A percentile compares a stretch with the other conserved stretches of the same genome.
Conservation (phyloP, 2,113 vertebrate genomes). For the Ailuropoda melanoleuca region DNA sequence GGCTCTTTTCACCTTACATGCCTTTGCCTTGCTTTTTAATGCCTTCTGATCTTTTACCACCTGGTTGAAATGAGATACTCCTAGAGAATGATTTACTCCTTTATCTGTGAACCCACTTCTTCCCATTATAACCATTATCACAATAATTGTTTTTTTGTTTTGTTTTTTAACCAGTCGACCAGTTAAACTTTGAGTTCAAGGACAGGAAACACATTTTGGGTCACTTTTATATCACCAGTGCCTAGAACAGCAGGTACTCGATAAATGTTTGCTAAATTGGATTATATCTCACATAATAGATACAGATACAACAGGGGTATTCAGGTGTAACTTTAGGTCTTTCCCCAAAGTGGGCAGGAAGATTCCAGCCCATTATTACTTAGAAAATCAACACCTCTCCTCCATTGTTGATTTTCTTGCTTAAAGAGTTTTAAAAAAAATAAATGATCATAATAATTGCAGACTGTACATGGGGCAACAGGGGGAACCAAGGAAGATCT, state of each 20-base stretch:
- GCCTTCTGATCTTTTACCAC: not conserved
- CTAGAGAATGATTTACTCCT: conserved; percentile 1
- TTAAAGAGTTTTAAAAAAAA: not conserved
- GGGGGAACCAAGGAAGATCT: not conserved
- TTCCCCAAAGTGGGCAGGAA: not conserved
- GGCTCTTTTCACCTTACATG: not conserved
- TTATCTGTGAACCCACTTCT: conserved; percentile 1
- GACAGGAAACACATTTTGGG: conserved; percentile 6
- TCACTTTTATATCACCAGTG: not conserved
- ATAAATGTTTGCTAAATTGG: conserved; percentile 20
- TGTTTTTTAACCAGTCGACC: not conserved
- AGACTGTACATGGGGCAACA: not conserved
- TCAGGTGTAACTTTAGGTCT: not conserved
- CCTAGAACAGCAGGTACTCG: not conserved
- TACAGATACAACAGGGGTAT: not conserved
- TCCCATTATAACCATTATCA: not conserved
- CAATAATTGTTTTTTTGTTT: not conserved
- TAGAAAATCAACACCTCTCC: not conserved
- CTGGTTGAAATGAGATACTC: not conserved
- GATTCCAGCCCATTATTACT: not conserved
- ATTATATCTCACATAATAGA: not conserved
- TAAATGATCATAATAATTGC: not conserved
- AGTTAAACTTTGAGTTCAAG: conserved; percentile 36
- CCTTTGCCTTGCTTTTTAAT: not conserved
- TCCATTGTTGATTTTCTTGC: conserved; percentile 2